Conservation (phyloP, 2,888 invertebrate species). For the Portevinia maculata region DNA sequence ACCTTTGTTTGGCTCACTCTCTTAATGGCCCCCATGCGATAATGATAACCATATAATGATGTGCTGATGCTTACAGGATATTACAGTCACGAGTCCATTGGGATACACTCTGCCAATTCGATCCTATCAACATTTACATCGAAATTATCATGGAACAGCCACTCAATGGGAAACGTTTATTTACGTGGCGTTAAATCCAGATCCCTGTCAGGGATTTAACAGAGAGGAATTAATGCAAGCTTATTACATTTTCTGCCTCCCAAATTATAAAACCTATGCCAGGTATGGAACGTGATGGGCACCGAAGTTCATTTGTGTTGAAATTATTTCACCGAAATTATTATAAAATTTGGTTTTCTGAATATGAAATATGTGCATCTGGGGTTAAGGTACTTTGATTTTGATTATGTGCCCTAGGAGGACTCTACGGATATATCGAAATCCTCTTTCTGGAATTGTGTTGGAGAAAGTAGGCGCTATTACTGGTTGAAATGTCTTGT, state of each 20-base stretch:
- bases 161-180: conserved; percentile 52
- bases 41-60: conserved; percentile 54
- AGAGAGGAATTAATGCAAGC: conserved; percentile 32
- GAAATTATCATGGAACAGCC: background rate
- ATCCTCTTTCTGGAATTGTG: too few species aligned
- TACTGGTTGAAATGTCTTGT: too few species aligned
- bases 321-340: conserved; percentile 1
- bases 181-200: conserved; percentile 33
- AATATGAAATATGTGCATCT: background rate
- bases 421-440: too few species aligned
- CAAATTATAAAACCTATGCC: conserved; percentile 1
- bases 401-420: too few species aligned
- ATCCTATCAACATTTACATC: too few species aligned
- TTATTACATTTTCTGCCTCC: conserved; percentile 2
- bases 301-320: background rate
- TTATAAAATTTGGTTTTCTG: background rate
- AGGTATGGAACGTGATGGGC: too few species aligned
- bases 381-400: too few species aligned
- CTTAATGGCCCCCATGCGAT: conserved; percentile 44
- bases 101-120: conserved; percentile 27
- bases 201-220: conserved; percentile 32
- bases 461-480: too few species aligned
- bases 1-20: conserved; percentile 11
- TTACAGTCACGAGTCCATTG: conserved; percentile 47
- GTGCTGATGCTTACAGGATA: conserved; percentile 54